A percentile compares a stretch with the other conserved stretches of the same genome.
Evolutionary conservation across 2,113 vertebrate species (phyloP).

Genomic region (Rafetus swinhoei): DNA sequence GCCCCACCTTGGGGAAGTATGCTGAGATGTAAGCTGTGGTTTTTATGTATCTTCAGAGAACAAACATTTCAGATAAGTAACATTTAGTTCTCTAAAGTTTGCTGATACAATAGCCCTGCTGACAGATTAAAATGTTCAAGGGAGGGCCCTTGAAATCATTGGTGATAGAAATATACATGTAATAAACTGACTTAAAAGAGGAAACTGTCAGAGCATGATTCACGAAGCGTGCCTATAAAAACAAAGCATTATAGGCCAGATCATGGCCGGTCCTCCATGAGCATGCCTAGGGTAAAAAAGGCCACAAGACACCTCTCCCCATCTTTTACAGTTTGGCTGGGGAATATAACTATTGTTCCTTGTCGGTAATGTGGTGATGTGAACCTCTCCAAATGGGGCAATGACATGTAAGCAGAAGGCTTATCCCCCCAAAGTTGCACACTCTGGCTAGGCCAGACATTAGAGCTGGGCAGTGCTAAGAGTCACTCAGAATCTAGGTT

Average conservation of each 20-base stretch:
- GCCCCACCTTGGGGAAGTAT: background rate
- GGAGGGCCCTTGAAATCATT: rapidly evolving
- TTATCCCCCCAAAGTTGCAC: too few species aligned
- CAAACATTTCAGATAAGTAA: background rate
- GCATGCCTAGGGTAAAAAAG: background rate
- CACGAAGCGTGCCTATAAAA: background rate
- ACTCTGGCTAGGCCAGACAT: too few species aligned
- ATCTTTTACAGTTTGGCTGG: background rate
- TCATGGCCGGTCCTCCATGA: background rate
- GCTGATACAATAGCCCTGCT: background rate
- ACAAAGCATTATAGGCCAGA: background rate
- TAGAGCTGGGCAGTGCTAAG: too few species aligned
- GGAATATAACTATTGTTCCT: background rate
- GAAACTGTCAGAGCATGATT: background rate
- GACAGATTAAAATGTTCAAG: background rate
- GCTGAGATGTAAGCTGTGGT: background rate
- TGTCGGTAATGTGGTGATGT: background rate
- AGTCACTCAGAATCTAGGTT: too few species aligned
- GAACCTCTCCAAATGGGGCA: background rate
- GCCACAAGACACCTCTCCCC: background rate
- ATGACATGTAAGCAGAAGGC: background rate
- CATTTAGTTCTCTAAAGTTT: background rate
- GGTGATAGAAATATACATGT: background rate
- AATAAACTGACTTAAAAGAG: background rate
- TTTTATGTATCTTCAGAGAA: background rate